Base-by-base conservation (phyloP, 2,888 invertebrate genomes). In the Taphrorychus bicolor region DNA sequence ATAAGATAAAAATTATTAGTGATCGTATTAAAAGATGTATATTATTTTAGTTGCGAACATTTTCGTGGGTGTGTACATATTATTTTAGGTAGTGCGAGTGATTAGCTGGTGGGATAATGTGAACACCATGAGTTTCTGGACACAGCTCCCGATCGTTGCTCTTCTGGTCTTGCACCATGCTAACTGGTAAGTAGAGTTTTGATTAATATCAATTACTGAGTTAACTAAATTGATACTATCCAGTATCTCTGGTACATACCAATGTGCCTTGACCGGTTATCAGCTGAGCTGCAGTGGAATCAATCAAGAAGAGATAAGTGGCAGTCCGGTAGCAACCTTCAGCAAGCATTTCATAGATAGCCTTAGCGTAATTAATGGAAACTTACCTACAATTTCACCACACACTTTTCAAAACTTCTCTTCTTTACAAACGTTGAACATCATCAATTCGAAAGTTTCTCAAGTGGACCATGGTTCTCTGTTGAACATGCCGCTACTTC, bases 391-490 rank as follows among this genome's bases (percentile, higher is more conserved):
- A 5, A 48, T 75, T 24, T 48, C 68, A 17, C 22, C 41, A 21
- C 40, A 14, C 0, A 71, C 59, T 40, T 71, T 75, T 17, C 18
- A 56, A 14, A 68, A 68, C 22, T 75, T 70, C 48, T 57, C 40
- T n/a, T 54, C 60, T n/a, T 18, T 74, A 21, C 70, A 71, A 59
- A 64, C 18, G 3, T 53, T 75, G 14, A 24, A 66, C 41, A 41
- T 74, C 7, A 58, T 64, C 14, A 68, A 67, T 41, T 68, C 66
- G n/a, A 17, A 56, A 14, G 51, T 71, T 3, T 56, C 59, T 9
- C 24, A 42, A n/a, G 42, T 75, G 5, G 69, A 69, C 5, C 52
- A 70, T 42, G 53, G 60, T 11, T 65, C 73, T 5, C 71, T 74
- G 54, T 2, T 40, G 4, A 17, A 69, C 21, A 24, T 65, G n/a